Evolutionary conservation across 2,113 vertebrate species (phyloP), one percentile per base, ranked within the genome.

Genomic region (Todiramphus chloris): DNA sequence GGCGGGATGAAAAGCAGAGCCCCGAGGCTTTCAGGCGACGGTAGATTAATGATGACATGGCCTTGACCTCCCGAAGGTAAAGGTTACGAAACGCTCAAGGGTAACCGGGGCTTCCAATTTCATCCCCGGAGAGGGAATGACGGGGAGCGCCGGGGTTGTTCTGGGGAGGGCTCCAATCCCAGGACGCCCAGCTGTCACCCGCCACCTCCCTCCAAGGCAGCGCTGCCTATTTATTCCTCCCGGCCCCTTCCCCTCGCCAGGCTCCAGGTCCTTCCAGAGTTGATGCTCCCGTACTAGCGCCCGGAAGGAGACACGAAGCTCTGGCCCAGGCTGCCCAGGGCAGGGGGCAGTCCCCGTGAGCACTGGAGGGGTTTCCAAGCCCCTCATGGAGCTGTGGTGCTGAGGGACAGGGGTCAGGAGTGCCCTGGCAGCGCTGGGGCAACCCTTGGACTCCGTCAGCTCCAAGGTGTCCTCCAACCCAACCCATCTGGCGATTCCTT

Each of bases 1-100:
- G 83, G 83, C 48, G 37, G 94, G 96, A 97, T 96, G 91, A 97
- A 97, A 97, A 97, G 87, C 88, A 97, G 95, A 94, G 95, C 92
- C 95, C 95, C 28, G 35, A 66, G 96, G 96, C 91, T 92, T 94
- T 94, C 70, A 93, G 94, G 97, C 70, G 15, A 94, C 14, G 59
- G 90, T 31, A 97, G 96, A 97, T 97, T 97, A 97, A 97, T 97
- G 96, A 97, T 68, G 89, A 96, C 93, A 93, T 24, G 91, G 96
- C 96, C 97, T 97, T 97, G 96, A 97, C 97, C 97, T 96, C 94
- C 93, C 33, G 95, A 89, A 97, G 94, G 96, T 96, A 96, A 96
- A 97, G 96, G 96, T 96, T 96, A 97, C 69, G 88, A 80, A 97
- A 96, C 91, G 90, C 96, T 96, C 92, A 73, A 84, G 95, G 96